phyloP scores from a whole-genome alignment of 2,888 invertebrate species.

The Eudemis profundana region DNA sequence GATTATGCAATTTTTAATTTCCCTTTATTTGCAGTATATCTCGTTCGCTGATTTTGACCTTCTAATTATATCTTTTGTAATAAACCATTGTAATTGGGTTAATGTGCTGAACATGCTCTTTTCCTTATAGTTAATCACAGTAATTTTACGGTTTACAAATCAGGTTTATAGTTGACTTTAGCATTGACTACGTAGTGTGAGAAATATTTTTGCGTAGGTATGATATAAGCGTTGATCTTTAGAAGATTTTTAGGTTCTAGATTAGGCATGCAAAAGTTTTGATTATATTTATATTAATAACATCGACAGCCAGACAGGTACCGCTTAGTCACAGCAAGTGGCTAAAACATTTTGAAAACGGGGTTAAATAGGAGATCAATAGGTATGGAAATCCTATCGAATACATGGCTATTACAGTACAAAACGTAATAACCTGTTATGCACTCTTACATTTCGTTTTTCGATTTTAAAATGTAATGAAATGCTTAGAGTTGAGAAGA shows the following conservation, averaged over 20 bases:
- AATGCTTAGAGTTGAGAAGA: too few relatives aligned
- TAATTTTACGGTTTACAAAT: constrained; percentile 28
- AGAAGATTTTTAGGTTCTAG: too few relatives aligned
- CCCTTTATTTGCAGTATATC: constrained; percentile 4
- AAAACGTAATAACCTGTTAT: too few relatives aligned
- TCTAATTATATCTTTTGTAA: constrained; percentile 8
- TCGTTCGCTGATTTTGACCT: constrained; percentile 6
- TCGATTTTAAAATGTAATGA: too few relatives aligned
- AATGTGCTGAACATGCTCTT: constrained; percentile 34
- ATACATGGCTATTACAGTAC: too few relatives aligned
- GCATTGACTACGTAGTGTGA: neutral
- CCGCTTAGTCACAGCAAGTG: neutral
- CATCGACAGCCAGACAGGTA: neutral
- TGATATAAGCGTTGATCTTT: too few relatives aligned
- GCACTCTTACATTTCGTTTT: too few relatives aligned
- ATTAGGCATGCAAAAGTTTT: too few relatives aligned
- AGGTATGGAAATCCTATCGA: too few relatives aligned
- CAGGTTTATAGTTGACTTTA: neutral
- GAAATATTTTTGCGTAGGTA: neutral
- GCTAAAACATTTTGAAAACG: neutral
- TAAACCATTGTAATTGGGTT: constrained; percentile 26
- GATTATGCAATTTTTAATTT: constrained; percentile 5
- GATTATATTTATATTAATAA: too few relatives aligned
- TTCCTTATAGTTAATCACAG: constrained; percentile 24
- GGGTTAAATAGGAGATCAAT: too few relatives aligned